Percentiles rank a stretch among this genome's conserved stretches.
Evolutionary conservation across 1,140 invertebrate genomes (phyloP).

Genomic region (Drosophila paulistorum): DNA sequence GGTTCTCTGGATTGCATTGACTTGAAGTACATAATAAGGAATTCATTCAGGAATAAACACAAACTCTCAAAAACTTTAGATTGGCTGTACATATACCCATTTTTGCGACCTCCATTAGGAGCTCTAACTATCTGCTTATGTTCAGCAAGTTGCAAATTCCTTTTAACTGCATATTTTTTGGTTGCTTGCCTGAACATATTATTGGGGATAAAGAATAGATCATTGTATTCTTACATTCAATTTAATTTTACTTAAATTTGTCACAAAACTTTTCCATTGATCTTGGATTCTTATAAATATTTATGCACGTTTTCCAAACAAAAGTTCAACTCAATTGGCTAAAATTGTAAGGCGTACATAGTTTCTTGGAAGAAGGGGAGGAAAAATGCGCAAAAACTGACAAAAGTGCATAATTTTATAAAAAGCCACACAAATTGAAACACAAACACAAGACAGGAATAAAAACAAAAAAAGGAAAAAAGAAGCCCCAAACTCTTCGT

Average conservation of each 20-base stretch:
- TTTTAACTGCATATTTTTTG: too few relatives aligned
- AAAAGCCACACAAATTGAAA: slow-evolving; percentile 76
- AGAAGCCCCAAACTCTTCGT: slow-evolving; percentile 1
- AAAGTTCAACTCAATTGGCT: slow-evolving; percentile 50
- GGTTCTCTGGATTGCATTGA: background rate
- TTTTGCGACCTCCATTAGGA: too few relatives aligned
- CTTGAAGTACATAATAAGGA: background rate
- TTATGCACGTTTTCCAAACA: background rate
- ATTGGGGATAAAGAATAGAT: too few relatives aligned
- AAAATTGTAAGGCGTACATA: slow-evolving; percentile 25
- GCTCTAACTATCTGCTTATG: too few relatives aligned
- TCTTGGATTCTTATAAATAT: background rate
- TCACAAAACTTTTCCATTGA: slow-evolving; percentile 11
- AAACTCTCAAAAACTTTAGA: background rate
- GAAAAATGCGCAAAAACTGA: slow-evolving; percentile 39
- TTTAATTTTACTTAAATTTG: background rate
- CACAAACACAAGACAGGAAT: slow-evolving; percentile 58
- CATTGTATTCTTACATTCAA: background rate
- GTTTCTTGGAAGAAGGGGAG: slow-evolving; percentile 1
- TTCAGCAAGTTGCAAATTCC: too few relatives aligned
- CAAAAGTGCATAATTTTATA: slow-evolving; percentile 78
- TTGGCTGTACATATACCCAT: too few relatives aligned
- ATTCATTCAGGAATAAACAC: background rate
- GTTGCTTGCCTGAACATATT: too few relatives aligned
- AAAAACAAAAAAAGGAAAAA: too few relatives aligned